Percentiles rank a stretch among this genome's conserved stretches.
Evolutionary conservation across 1,140 invertebrate species (phyloP).

Genomic region (Triops cancriformis): DNA sequence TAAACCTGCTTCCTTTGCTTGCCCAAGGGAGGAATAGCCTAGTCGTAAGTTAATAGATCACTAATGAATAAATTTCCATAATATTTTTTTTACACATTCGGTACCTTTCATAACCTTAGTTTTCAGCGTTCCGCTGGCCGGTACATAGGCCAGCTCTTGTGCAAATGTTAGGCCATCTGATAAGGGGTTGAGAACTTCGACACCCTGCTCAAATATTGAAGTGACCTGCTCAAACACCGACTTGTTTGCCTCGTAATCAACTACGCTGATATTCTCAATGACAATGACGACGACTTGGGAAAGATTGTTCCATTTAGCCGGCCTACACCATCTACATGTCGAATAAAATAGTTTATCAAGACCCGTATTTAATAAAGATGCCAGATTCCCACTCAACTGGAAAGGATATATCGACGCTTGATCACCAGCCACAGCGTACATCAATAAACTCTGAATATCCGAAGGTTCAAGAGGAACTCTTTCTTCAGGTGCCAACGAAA

Average conservation of each 20-base stretch:
- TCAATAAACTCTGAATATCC: conserved; percentile 71
- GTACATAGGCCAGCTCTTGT: conserved; percentile 65
- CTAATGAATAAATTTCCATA: background rate
- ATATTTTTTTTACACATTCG: no score
- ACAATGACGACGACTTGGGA: conserved; percentile 61
- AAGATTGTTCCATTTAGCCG: conserved; percentile 62
- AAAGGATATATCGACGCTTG: conserved; percentile 47
- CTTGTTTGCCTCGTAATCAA: conserved; percentile 59
- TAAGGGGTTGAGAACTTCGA: conserved; percentile 64
- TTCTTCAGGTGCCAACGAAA: conserved; percentile 30
- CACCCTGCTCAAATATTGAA: conserved; percentile 50
- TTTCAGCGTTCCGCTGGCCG: conserved; percentile 58
- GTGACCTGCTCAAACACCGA: conserved; percentile 50
- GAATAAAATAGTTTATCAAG: conserved; percentile 25
- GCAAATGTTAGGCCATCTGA: conserved; percentile 59
- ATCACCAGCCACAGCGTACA: conserved; percentile 63
- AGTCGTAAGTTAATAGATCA: background rate
- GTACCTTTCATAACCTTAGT: conserved; percentile 49
- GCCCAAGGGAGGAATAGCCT: conserved; percentile 30
- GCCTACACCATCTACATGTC: conserved; percentile 60
- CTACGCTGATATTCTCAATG: conserved; percentile 63
- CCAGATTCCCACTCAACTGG: conserved; percentile 33
- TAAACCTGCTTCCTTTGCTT: conserved; percentile 41
- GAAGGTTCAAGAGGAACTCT: conserved; percentile 65
- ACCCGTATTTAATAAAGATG: conserved; percentile 16